A percentile compares a stretch with the other conserved stretches of the same genome.
These are phyloP conservation scores for Lycia hirtaria DNA, from an alignment of 2,888 invertebrate species.

Conservation along the genomic window DNA sequence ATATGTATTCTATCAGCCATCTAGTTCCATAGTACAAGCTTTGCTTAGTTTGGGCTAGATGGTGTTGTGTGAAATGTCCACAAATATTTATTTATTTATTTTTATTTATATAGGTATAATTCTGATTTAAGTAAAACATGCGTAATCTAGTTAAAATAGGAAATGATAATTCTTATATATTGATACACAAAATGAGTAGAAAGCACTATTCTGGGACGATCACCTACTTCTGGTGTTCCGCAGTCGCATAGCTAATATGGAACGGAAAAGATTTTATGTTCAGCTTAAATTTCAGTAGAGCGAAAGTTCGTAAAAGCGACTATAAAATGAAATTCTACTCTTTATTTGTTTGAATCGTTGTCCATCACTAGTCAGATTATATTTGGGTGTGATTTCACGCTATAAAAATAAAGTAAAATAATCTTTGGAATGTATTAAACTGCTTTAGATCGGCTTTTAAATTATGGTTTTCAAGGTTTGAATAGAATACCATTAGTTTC, in stretches of 20 bases:
- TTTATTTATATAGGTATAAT: too few relatives aligned
- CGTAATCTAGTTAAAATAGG: too few relatives aligned
- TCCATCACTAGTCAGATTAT: conserved; percentile 22
- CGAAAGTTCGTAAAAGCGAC: conserved; percentile 26
- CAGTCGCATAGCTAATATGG: conserved; percentile 52
- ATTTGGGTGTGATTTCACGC: conserved; percentile 15
- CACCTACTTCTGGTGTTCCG: conserved; percentile 5
- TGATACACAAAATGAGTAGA: background rate
- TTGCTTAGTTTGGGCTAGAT: too few relatives aligned
- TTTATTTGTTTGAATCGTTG: conserved; percentile 31
- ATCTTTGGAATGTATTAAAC: conserved; percentile 6
- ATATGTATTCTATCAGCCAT: too few relatives aligned
- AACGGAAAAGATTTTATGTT: conserved; percentile 47
- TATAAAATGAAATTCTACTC: conserved; percentile 29
- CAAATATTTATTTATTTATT: too few relatives aligned
- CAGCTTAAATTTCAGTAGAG: conserved; percentile 39
- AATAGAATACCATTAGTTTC: too few relatives aligned
- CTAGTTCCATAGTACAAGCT: too few relatives aligned
- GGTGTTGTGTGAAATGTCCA: too few relatives aligned
- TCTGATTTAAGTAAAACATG: too few relatives aligned
- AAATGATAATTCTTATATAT: too few relatives aligned
- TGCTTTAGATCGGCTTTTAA: background rate
- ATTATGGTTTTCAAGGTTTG: background rate
- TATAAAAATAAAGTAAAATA: conserved; percentile 14
- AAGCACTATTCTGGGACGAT: background rate